These are phyloP conservation scores for Oriolus oriolus DNA, from an alignment of 2,113 vertebrate genomes.

Conservation along the genomic window DNA sequence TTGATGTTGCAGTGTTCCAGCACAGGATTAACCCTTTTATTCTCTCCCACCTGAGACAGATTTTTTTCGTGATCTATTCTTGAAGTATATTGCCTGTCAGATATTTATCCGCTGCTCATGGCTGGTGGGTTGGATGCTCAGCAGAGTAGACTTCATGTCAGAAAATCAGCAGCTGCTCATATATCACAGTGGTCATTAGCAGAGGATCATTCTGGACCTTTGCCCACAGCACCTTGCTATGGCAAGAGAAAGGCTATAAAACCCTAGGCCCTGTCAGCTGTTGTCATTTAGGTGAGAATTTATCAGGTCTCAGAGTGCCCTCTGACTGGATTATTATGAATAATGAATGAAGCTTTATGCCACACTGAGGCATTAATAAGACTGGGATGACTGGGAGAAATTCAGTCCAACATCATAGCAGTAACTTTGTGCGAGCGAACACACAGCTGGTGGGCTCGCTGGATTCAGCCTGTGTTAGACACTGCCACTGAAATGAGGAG, in stretches of 20 bases:
- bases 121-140: constrained; percentile 72
- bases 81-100: constrained; percentile 65
- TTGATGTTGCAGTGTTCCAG: constrained; percentile 52
- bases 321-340: constrained; percentile 93
- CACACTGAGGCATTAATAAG: constrained; percentile 89
- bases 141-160: constrained; percentile 75
- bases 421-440: constrained; percentile 60
- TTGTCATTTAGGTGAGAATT: constrained; percentile 96
- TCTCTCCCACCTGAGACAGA: constrained; percentile 62
- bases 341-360: constrained; percentile 95
- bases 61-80: constrained; percentile 13
- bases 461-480: neutral
- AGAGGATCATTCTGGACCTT: constrained; percentile 85
- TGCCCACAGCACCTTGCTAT: constrained; percentile 81
- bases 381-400: constrained; percentile 82
- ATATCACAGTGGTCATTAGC: constrained; percentile 91
- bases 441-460: constrained; percentile 65
- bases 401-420: constrained; percentile 66
- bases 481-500: neutral
- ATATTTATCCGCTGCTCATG: constrained; percentile 49
- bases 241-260: constrained; percentile 82
- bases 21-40: constrained; percentile 73
- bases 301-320: constrained; percentile 91
- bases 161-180: constrained; percentile 80
- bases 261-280: constrained; percentile 92